phyloP scores from a whole-genome alignment of 2,888 invertebrate genomes.

The Polyommatus icarus region DNA sequence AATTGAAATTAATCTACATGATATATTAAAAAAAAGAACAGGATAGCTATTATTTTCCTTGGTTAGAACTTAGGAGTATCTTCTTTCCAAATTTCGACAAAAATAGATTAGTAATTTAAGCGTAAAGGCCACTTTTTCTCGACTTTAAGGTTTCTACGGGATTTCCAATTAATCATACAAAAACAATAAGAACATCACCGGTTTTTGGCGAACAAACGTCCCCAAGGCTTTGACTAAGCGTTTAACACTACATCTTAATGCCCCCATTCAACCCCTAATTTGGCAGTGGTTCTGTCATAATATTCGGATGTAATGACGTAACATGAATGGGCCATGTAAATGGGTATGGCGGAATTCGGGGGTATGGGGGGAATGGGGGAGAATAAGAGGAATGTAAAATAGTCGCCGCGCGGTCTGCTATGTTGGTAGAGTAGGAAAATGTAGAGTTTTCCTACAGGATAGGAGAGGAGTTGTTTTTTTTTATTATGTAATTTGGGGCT shows the following conservation, averaged over 20 bases:
- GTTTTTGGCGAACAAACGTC: neutral
- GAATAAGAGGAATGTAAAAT: neutral
- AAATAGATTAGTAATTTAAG: no score
- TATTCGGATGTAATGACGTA: constrained; percentile 9
- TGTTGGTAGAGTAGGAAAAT: neutral
- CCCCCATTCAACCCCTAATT: constrained; percentile 41
- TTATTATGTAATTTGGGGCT: no score
- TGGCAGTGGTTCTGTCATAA: constrained; percentile 37
- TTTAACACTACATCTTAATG: constrained; percentile 31
- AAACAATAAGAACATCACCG: neutral
- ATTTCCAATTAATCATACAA: neutral
- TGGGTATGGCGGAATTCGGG: neutral
- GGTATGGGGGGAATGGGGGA: neutral
- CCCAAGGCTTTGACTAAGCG: neutral
- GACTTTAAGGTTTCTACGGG: neutral
- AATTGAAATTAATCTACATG: no score
- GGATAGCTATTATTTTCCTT: no score
- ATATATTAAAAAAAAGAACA: no score
- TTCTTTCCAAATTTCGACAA: no score
- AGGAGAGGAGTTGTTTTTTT: no score
- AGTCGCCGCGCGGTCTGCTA: neutral
- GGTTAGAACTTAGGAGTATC: no score
- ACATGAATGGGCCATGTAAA: constrained; percentile 17
- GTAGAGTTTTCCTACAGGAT: neutral
- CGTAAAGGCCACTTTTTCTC: no score